phyloP scores from a whole-genome alignment of 1,140 invertebrate species.

The Cydia fagiglandana region DNA sequence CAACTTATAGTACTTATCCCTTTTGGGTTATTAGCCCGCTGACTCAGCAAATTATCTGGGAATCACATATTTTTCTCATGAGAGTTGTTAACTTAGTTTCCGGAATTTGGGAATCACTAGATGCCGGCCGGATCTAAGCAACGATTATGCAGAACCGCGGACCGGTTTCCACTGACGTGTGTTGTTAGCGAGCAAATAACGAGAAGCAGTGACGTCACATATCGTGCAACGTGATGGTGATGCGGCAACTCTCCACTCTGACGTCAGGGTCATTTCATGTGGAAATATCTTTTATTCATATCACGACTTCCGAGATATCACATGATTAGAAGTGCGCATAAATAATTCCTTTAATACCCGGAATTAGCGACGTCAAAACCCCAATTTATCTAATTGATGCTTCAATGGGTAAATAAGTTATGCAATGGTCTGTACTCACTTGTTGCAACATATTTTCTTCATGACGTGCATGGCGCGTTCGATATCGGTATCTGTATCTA shows the following conservation, averaged over 20 bases:
- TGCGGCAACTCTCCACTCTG: constrained; percentile 14
- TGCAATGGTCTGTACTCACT: not conserved
- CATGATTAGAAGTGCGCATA: not conserved
- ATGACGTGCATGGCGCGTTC: not conserved
- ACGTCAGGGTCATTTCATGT: constrained; percentile 15
- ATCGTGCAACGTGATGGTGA: constrained; percentile 9
- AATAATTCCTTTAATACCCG: not conserved
- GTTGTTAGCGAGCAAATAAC: constrained; percentile 9
- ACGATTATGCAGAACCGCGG: constrained; percentile 8
- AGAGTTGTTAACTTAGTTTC: not conserved
- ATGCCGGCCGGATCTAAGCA: constrained; percentile 23
- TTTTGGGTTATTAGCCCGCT: not conserved
- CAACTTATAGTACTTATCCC: too few relatives aligned
- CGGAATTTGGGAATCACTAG: constrained; percentile 13
- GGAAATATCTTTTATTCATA: constrained; percentile 8
- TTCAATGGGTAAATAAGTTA: constrained; percentile 7
- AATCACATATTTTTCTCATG: not conserved
- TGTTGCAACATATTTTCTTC: constrained; percentile 24
- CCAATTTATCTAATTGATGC: constrained; percentile 6
- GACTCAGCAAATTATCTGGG: not conserved
- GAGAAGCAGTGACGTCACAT: constrained; percentile 4
- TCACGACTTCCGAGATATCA: constrained; percentile 19
- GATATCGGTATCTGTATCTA: constrained; percentile 23
- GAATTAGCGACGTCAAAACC: not conserved
- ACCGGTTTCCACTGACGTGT: constrained; percentile 22